Evolutionary conservation across 2,888 invertebrate species (phyloP), one percentile per base, ranked within the genome.

Genomic region (Lithosia quadra): DNA sequence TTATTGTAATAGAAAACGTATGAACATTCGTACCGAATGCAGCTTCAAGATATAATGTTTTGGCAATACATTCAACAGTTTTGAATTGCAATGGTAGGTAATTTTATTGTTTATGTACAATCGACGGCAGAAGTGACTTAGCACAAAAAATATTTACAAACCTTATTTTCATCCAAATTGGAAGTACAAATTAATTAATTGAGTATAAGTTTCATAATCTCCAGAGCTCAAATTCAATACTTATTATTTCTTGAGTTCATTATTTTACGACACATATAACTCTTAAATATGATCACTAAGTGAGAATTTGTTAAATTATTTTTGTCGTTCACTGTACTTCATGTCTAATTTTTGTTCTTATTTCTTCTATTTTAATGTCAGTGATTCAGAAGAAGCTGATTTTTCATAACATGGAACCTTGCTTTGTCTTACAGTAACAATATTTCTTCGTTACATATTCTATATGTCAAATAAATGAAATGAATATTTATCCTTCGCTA

Each of bases 1-100:
- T 55, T 63, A 63, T 55, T 63, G 53, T 53, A 63, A 63, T 63
- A 55, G 33, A 34, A 63, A 63, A 21, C 63, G 15, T 63, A 34
- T 63, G 18, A 55, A 63, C 33, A 55, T 15, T 63, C 22, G 43
- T 28, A 63, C 59, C 49, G 59, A 65, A 67, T 55, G 58, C n/a
- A 11, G 55, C 21, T 53, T 55, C 53, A 59, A 63, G 49, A 63
- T 68, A 34, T 63, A 53, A 28, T 53, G 15, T 21, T 21, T 59
- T 59, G 53, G 18, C 53, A 63, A 43, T 39, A 28, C n/a, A 24
- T 22, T 57, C 64, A 62, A 65, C 62, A 53, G 24, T 53, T 58
- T 53, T n/a, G 18, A 36, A 9, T 61, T 49, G 28, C 18, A 61
- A 67, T 62, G 62, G 56, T 61, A 56, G 56, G n/a, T n/a, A n/a